Evolutionary conservation across 2,888 invertebrate species (phyloP).

Genomic region (Drosophila anomelani): DNA sequence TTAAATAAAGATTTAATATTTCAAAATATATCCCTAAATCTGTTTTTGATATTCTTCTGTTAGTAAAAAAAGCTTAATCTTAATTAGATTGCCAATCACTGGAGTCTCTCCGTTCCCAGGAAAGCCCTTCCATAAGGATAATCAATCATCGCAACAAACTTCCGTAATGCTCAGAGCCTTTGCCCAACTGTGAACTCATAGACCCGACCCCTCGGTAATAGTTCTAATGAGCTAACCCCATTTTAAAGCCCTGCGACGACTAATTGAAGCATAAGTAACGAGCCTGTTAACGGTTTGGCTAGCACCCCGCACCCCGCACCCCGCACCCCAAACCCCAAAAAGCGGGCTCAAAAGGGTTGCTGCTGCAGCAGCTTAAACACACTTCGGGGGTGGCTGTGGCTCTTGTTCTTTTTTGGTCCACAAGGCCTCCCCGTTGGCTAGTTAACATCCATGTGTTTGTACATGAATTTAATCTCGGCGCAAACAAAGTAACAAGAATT

Average conservation of each 20-base stretch:
- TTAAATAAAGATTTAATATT: too few species aligned
- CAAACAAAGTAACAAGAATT: slow-evolving; percentile 80
- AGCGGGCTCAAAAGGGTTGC: slow-evolving; percentile 38
- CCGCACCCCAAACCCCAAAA: slow-evolving; percentile 4
- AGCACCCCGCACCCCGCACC: not conserved
- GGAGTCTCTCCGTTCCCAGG: not conserved
- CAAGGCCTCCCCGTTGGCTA: slow-evolving; percentile 27
- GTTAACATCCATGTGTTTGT: slow-evolving; percentile 66
- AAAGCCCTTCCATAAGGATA: not conserved
- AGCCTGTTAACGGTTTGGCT: slow-evolving; percentile 42
- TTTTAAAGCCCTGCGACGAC: slow-evolving; percentile 37
- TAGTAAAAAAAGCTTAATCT: not conserved
- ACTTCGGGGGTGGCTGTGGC: slow-evolving; percentile 17
- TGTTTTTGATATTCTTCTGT: rapidly evolving
- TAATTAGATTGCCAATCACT: not conserved
- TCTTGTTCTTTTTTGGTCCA: slow-evolving; percentile 10
- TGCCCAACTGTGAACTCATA: not conserved
- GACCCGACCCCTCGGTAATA: slow-evolving; percentile 28
- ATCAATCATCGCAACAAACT: slow-evolving; percentile 2
- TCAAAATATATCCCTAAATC: not conserved
- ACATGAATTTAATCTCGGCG: slow-evolving; percentile 74
- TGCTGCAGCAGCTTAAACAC: not conserved
- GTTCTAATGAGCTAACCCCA: slow-evolving; percentile 46
- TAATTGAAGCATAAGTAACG: slow-evolving; percentile 66
- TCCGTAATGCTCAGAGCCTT: slow-evolving; percentile 2